Base-by-base conservation (phyloP, 2,797 vertebrate species). In the Discoglossus pictus region DNA sequence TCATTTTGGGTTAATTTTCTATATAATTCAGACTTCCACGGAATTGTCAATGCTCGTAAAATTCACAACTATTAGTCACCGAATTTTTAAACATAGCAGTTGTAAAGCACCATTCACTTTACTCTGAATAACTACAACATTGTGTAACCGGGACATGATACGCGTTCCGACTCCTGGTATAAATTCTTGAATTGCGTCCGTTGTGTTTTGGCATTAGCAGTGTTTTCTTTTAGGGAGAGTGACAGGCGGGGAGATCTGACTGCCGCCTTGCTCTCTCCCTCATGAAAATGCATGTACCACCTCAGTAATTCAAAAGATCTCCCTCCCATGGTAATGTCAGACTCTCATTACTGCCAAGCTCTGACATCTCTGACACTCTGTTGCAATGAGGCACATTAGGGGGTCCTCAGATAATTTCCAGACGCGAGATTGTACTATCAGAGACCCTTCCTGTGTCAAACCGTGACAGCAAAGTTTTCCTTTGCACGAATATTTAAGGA, bases 31-130 rank as follows among this genome's bases (percentile, higher is more conserved):
- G n/a, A n/a, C n/a, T n/a, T n/a, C n/a, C n/a, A n/a, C n/a, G n/a
- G n/a, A n/a, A n/a, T n/a, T n/a, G n/a, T n/a, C n/a, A n/a, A n/a
- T n/a, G n/a, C n/a, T n/a, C n/a, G n/a, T n/a, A n/a, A n/a, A n/a
- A n/a, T n/a, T n/a, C n/a, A n/a, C n/a, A n/a, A n/a, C n/a, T n/a
- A n/a, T n/a, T n/a, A 36, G 7, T 31, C 48, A 43, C 24, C 44
- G 13, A 13, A 43, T 44, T 15, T 53, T 63, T 42, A 4, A 18
- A 10, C 23, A 40, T 83, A 87, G 86, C 76, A 76, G 78, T 80
- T 72, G 87, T 91, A 93, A 92, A 91, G 90, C 89, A 87, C 92
- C 92, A 95, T 93, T 92, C 88, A 92, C 96, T 98, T 98, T 95
- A 97, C 94, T 97, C 98, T 16, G 36, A 31, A 31, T 36, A n/a